These are phyloP conservation scores for Salpingus planirostris DNA, from an alignment of 2,888 invertebrate genomes.

Conservation along the genomic window DNA sequence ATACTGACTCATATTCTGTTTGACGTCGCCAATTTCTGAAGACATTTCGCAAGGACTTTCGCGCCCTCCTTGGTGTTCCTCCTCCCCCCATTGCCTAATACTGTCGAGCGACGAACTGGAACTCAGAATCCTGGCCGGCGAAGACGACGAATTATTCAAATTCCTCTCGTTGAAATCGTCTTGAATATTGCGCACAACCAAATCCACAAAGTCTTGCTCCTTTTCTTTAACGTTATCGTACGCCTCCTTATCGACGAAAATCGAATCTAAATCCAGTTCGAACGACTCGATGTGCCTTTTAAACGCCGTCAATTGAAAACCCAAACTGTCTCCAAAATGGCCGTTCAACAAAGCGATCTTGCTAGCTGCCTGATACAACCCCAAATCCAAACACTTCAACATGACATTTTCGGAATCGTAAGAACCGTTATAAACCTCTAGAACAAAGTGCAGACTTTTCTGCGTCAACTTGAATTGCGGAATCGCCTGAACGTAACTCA, in stretches of 20 bases:
- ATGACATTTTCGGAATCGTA: conserved; percentile 38
- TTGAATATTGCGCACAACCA: conserved; percentile 26
- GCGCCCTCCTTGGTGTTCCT: conserved; percentile 40
- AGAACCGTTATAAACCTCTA: conserved; percentile 37
- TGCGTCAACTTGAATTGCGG: conserved; percentile 27
- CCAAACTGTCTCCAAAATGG: conserved; percentile 39
- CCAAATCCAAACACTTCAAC: conserved; percentile 33
- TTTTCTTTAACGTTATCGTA: conserved; percentile 22
- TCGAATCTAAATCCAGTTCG: conserved; percentile 25
- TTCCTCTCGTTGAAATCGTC: conserved; percentile 23
- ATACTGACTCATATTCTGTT: conserved; percentile 36
- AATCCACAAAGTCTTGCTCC: conserved; percentile 24
- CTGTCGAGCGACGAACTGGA: conserved; percentile 40
- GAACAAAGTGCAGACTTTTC: conserved; percentile 37
- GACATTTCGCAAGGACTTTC: conserved; percentile 38
- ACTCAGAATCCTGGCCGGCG: conserved; percentile 35
- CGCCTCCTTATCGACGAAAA: conserved; percentile 24
- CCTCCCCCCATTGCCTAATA: conserved; percentile 40
- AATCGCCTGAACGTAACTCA: conserved; percentile 22
- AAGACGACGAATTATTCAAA: conserved; percentile 16
- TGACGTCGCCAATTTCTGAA: conserved; percentile 33
- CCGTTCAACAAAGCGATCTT: conserved; percentile 38
- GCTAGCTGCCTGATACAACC: conserved; percentile 39
- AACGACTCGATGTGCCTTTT: conserved; percentile 33
- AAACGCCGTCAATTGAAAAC: conserved; percentile 37